Conservation (phyloP, 2,888 invertebrate species). For the Apodemia duryi region DNA sequence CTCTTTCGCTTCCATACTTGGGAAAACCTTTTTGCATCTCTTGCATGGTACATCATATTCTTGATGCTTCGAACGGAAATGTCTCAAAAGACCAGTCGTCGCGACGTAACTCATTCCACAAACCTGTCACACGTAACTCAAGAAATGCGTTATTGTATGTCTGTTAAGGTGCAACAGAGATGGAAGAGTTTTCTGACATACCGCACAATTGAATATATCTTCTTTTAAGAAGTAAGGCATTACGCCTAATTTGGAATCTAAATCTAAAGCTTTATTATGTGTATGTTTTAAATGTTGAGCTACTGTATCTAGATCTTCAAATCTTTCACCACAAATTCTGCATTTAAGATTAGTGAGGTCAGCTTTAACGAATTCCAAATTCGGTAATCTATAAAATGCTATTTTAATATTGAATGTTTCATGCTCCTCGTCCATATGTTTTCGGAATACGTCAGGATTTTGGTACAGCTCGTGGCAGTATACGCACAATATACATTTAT, state of each 20-base stretch:
- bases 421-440: constrained; percentile 60
- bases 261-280: constrained; percentile 45
- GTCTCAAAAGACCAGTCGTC: constrained; percentile 54
- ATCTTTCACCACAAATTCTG: constrained; percentile 44
- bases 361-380: constrained; percentile 61
- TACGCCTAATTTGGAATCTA: constrained; percentile 51
- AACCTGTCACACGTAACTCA: constrained; percentile 62
- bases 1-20: constrained; percentile 64
- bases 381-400: constrained; percentile 60
- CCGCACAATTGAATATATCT: constrained; percentile 52
- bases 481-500: constrained; percentile 66
- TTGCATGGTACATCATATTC: constrained; percentile 59
- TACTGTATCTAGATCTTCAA: constrained; percentile 43
- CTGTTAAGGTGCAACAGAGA: constrained; percentile 58
- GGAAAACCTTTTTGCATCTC: constrained; percentile 57
- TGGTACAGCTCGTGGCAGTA: constrained; percentile 65
- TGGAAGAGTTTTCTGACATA: constrained; percentile 57
- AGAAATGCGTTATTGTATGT: constrained; percentile 64
- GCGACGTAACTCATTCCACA: constrained; percentile 66
- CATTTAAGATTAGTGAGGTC: constrained; percentile 58
- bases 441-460: constrained; percentile 53
- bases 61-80: constrained; percentile 60
- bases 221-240: constrained; percentile 60
- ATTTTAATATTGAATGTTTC: constrained; percentile 52
- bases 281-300: constrained; percentile 45